These are phyloP conservation scores for Porphyrio hochstetteri DNA, from an alignment of 2,113 vertebrate species.

Conservation along the genomic window DNA sequence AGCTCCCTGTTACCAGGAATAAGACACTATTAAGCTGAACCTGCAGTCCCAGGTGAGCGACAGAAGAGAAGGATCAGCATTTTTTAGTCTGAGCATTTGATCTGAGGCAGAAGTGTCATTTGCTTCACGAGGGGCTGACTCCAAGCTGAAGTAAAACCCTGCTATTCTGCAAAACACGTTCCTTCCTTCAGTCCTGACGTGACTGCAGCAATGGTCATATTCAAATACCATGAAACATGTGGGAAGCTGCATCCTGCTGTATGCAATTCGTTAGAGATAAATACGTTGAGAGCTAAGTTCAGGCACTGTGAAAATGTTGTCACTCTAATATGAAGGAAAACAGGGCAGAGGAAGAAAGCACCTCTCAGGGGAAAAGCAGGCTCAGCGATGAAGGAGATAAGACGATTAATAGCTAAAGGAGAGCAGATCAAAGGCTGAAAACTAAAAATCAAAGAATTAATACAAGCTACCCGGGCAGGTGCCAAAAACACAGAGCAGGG, in stretches of 20 bases:
- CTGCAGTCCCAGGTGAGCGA: neutral
- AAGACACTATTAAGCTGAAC: neutral
- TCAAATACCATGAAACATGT: neutral
- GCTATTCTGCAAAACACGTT: neutral
- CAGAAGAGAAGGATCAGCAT: neutral
- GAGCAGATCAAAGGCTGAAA: neutral
- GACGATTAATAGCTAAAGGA: neutral
- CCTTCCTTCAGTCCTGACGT: neutral
- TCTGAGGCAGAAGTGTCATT: fast-evolving
- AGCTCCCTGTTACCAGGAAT: neutral
- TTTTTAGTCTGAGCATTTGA: neutral
- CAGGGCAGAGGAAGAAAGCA: neutral
- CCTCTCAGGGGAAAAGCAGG: neutral
- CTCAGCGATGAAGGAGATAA: neutral
- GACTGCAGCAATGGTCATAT: neutral
- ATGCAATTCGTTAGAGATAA: neutral
- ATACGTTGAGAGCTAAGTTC: neutral
- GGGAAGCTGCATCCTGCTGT: neutral
- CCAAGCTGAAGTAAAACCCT: neutral
- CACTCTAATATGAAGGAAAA: neutral
- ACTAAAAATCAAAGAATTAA: neutral
- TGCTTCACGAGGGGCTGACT: neutral
- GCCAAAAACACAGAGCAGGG: neutral
- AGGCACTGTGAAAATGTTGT: neutral
- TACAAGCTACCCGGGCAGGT: neutral